Base-by-base conservation (phyloP, 2,113 vertebrate species). In the Poeciliopsis occidentalis region DNA sequence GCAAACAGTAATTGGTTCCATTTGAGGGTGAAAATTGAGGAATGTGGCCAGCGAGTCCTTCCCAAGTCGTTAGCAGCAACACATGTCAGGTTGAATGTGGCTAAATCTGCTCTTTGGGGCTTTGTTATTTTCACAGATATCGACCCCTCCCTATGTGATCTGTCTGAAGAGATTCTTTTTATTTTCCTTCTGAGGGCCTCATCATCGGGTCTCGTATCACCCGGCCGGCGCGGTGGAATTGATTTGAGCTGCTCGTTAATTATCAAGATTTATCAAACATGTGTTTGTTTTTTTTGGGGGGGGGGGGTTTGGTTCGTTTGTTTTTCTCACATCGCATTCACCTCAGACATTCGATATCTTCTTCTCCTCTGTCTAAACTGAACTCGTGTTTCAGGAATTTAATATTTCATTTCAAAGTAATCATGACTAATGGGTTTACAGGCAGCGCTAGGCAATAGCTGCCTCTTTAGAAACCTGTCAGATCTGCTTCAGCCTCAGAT, bases 91-190 rank as follows among this genome's bases (percentile, higher is more conserved):
- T 78, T 87, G 78, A 80, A 85, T 84, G 88, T 75, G 79, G 82
- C 81, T 88, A 82, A 87, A 87, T 86, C 75, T 87, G 81, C 57
- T 87, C 89, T 84, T 75, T 71, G 57, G 89, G 83, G 80, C 64
- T 83, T 85, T 85, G 84, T 89, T 85, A 86, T 88, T 87, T 89
- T 83, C 87, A 76, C 61, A 64, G 68, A 62, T 85, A 92, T 90
- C 67, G 89, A 92, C 89, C 87, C 34, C 27, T 71, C 32, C 70
- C 67, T 63, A 30, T 76, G 83, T 73, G 78, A 29, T 63, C 41
- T 26, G 39, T 73, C 68, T 82, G 69, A 80, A 32, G 70, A 79
- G 44, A 19, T 44, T 72, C 31, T 71, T 79, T 86, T 84, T 76
- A 70, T 82, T 85, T 85, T 80, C 73, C 82, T 66, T 83, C 85